A percentile compares a stretch with the other conserved stretches of the same genome.
Evolutionary conservation across 2,113 vertebrate genomes (phyloP).

Genomic region (Solenodon paradoxus): DNA sequence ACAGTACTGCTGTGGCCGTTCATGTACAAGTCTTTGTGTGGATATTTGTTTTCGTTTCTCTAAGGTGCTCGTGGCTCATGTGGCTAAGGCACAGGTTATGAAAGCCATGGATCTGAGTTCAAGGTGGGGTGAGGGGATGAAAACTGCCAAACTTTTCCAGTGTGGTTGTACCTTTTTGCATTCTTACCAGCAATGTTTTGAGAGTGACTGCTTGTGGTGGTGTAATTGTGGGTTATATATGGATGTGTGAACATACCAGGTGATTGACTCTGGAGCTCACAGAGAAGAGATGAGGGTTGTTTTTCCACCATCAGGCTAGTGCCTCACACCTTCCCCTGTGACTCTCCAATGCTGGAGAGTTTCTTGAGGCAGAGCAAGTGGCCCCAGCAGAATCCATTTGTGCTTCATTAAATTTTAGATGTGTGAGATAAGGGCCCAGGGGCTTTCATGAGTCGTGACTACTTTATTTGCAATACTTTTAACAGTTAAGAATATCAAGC

Average conservation of each 20-base stretch:
- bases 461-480: conserved; percentile 30
- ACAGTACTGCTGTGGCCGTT: not conserved
- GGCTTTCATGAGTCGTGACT: conserved; percentile 7
- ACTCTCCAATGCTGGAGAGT: not conserved
- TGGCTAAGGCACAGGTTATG: too few relatives aligned
- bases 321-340: not conserved
- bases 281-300: not conserved
- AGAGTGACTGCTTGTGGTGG: not conserved
- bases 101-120: too few relatives aligned
- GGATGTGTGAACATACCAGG: not conserved
- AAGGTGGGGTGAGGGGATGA: too few relatives aligned
- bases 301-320: not conserved
- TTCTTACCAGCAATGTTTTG: not conserved
- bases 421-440: not conserved
- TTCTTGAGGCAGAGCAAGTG: conserved; percentile 36
- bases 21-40: not conserved
- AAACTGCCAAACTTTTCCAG: not conserved
- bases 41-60: conserved; percentile 7
- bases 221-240: not conserved
- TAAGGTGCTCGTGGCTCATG: too few relatives aligned
- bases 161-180: not conserved
- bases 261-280: not conserved
- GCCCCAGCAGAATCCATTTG: not conserved
- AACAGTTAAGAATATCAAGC: not conserved
- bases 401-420: conserved; percentile 32